Evolutionary conservation across 2,113 vertebrate species (phyloP).

Genomic region (Silurus asotus): DNA sequence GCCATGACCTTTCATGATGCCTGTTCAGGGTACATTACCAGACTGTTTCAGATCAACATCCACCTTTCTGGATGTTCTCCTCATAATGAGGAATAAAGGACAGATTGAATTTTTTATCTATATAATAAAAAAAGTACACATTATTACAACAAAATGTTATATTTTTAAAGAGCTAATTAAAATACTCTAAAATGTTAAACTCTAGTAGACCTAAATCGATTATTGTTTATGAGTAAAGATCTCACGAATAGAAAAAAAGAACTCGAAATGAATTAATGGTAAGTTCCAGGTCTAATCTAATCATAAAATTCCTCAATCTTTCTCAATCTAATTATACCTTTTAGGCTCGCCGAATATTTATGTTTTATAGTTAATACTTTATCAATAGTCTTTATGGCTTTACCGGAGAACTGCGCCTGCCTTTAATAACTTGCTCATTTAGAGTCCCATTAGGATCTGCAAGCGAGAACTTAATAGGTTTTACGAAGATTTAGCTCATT

Average conservation of each 20-base stretch:
- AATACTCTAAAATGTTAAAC: neutral
- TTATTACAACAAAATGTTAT: too few relatives aligned
- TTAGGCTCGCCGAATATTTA: neutral
- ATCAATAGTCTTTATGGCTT: neutral
- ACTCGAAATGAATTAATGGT: neutral
- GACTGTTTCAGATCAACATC: too few relatives aligned
- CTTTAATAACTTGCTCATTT: neutral
- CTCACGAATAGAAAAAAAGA: neutral
- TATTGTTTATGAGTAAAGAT: neutral
- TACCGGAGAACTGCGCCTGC: neutral
- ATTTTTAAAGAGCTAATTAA: neutral
- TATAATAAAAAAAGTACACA: too few relatives aligned
- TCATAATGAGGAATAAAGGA: too few relatives aligned
- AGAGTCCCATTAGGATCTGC: slow-evolving; percentile 14
- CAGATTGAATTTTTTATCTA: too few relatives aligned
- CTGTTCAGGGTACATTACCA: too few relatives aligned
- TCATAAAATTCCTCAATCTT: neutral
- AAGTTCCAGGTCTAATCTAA: neutral
- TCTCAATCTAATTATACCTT: neutral
- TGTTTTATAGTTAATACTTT: neutral
- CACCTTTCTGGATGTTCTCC: too few relatives aligned
- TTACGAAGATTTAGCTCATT: slow-evolving; percentile 18
- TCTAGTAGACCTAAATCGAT: neutral
- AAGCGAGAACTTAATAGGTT: slow-evolving; percentile 1
- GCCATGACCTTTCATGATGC: too few relatives aligned